Percentiles rank a stretch among this genome's conserved stretches.
Evolutionary conservation across 2,113 vertebrate species (phyloP).

Genomic region (Cryptotis parvus): DNA sequence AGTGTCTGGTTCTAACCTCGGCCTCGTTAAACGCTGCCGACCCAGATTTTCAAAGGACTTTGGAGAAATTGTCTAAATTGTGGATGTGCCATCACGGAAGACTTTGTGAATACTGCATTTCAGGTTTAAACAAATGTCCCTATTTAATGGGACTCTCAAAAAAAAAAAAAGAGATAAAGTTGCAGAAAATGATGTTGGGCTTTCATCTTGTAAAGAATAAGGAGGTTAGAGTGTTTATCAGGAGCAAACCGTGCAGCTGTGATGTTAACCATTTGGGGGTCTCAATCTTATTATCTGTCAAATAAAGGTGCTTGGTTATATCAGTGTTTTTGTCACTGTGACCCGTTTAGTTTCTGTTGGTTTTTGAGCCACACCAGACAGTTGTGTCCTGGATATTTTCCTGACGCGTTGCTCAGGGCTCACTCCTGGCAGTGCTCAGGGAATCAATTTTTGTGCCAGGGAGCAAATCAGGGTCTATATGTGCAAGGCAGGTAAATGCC

Average conservation of each 20-base stretch:
- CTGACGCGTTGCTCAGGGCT: too few relatives aligned
- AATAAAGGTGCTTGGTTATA: not conserved
- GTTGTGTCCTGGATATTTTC: too few relatives aligned
- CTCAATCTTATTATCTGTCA: not conserved
- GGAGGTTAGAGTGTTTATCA: not conserved
- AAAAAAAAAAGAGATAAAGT: not conserved
- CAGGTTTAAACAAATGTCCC: constrained; percentile 18
- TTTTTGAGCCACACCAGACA: too few relatives aligned
- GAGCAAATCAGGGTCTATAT: too few relatives aligned
- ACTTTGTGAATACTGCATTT: not conserved
- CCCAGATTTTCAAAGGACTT: constrained; percentile 33
- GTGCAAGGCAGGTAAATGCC: too few relatives aligned
- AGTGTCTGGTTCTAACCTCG: not conserved
- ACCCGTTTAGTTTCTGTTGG: too few relatives aligned
- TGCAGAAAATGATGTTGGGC: not conserved
- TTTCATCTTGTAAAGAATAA: not conserved
- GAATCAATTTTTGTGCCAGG: too few relatives aligned
- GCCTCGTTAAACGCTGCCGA: not conserved
- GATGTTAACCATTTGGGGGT: not conserved
- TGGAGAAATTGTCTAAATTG: not conserved
- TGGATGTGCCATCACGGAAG: not conserved
- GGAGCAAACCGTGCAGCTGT: not conserved
- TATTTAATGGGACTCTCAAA: not conserved
- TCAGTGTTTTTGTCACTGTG: too few relatives aligned
- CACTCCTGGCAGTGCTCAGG: too few relatives aligned